A percentile compares a stretch with the other conserved stretches of the same genome.
These are phyloP conservation scores for Castor canadensis DNA, from an alignment of 2,113 vertebrate species.

Conservation along the genomic window DNA sequence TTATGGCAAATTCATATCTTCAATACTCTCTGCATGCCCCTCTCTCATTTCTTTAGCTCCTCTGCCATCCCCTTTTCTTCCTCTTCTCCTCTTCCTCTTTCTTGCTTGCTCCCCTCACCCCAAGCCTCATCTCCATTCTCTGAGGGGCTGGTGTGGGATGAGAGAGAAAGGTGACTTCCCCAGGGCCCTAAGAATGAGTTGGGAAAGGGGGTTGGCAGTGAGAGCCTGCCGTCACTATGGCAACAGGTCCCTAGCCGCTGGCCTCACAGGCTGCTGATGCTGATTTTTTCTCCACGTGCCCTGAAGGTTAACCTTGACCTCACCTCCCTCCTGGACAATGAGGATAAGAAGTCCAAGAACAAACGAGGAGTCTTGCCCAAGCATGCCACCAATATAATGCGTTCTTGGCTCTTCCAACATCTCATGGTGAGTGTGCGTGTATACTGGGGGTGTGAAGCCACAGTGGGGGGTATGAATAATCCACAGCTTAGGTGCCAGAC, in stretches of 20 bases:
- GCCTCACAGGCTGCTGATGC: constrained; percentile 75
- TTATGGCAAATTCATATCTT: neutral
- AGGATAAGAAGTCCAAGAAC: constrained; percentile 99
- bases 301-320: constrained; percentile 97
- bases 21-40: constrained; percentile 5
- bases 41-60: neutral
- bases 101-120: neutral
- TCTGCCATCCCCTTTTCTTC: neutral
- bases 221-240: constrained; percentile 65
- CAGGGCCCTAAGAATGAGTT: constrained; percentile 15
- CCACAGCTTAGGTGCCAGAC: neutral
- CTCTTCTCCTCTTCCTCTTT: too few relatives aligned
- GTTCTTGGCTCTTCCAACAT: constrained; percentile 99
- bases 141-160: neutral
- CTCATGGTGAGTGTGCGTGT: constrained; percentile 93
- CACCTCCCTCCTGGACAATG: constrained; percentile 94
- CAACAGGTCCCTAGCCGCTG: constrained; percentile 63
- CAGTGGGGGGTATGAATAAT: neutral
- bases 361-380: constrained; percentile 98
- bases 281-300: constrained; percentile 74
- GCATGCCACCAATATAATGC: constrained; percentile 99
- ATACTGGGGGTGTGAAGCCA: neutral
- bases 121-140: constrained; percentile 31
- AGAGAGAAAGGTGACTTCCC: constrained; percentile 49
- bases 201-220: neutral